phyloP scores from a whole-genome alignment of 2,797 vertebrate species.

The Platyrinchus mystaceus region DNA sequence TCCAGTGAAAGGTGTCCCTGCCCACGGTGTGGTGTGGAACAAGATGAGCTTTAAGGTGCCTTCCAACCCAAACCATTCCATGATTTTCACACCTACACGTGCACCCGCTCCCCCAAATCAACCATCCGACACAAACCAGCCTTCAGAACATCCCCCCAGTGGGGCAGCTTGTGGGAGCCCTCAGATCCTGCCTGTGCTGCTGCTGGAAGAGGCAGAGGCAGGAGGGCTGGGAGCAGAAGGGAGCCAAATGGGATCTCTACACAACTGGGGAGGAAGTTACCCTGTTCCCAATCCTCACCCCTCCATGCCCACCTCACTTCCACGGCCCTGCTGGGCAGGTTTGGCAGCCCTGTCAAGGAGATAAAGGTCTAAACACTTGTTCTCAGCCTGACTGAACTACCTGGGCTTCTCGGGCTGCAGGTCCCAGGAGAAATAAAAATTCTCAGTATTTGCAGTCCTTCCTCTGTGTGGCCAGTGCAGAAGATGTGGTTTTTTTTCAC shows the following conservation, averaged over 20 bases:
- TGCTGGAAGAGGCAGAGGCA: neutral
- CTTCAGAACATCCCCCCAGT: neutral
- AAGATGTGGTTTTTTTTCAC: neutral
- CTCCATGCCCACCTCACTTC: rapidly evolving
- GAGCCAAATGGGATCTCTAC: neutral
- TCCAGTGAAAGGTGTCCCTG: neutral
- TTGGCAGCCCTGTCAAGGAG: neutral
- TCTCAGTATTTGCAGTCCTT: neutral
- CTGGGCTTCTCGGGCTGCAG: neutral
- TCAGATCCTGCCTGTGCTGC: neutral
- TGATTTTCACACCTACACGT: neutral
- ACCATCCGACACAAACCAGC: neutral
- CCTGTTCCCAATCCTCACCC: neutral
- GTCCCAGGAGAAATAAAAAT: constrained; percentile 26
- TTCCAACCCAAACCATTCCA: neutral
- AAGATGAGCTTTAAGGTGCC: neutral
- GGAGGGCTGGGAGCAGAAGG: neutral
- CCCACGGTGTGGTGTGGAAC: rapidly evolving
- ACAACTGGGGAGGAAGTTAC: rapidly evolving
- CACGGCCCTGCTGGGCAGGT: neutral
- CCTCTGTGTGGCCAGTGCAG: neutral
- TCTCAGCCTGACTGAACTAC: constrained; percentile 17
- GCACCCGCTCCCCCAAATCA: rapidly evolving
- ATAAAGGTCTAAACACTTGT: neutral
- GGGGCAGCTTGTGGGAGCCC: neutral